A percentile compares a stretch with the other conserved stretches of the same genome.
phyloP scores from a whole-genome alignment of 1,140 invertebrate species.

The fruit fly (Drosophila melanogaster) region Release_6_plus_ISO1_MT NT_033779.5:1248001-1248500 shows the following conservation, averaged over 20 bases:
- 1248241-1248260: slow-evolving; percentile 77
- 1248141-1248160: slow-evolving; percentile 72
- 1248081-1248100: slow-evolving; percentile 41
- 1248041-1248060: slow-evolving; percentile 67
- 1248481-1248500: slow-evolving; percentile 20
- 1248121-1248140: slow-evolving; percentile 67
- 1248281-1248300: slow-evolving; percentile 52
- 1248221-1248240: slow-evolving; percentile 60
- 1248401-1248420: too few relatives aligned
- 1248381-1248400: too few relatives aligned
- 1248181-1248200: slow-evolving; percentile 60
- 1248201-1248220: slow-evolving; percentile 19
- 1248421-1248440: too few relatives aligned
- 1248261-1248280: slow-evolving; percentile 74
- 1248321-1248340: slow-evolving; percentile 13
- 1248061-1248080: slow-evolving; percentile 35
- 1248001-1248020: slow-evolving; percentile 34
- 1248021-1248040: slow-evolving; percentile 40
- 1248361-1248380: background rate
- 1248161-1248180: slow-evolving; percentile 65
- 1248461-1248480: slow-evolving; percentile 29
- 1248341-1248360: slow-evolving; percentile 2
- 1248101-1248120: slow-evolving; percentile 59
- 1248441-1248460: too few relatives aligned
- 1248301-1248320: slow-evolving; percentile 7